Base-by-base conservation (phyloP, 1,140 invertebrate species). In the Drosophila baimaii region DNA sequence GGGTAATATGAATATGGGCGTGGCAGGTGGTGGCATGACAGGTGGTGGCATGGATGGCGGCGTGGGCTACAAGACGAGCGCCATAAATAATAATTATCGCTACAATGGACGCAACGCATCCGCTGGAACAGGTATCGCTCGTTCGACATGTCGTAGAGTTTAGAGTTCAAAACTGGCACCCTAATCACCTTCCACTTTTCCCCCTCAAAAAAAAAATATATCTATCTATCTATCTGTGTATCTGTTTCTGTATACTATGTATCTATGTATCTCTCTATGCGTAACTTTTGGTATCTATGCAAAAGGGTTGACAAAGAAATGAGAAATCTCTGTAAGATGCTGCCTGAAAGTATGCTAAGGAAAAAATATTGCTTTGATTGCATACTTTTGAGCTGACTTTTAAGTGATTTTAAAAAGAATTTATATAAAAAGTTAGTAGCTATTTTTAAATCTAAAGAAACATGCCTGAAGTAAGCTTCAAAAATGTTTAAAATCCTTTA, bases 71-170 rank as follows among this genome's bases (percentile, higher is more conserved):
- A 90, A 85, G 84, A 90, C 88, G 62, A 92, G 86, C 74, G 80
- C 82, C 66, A 85, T 92, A 69, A 92, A 92, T 89, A 92, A 91
- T 76, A 92, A 92, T 91, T 92, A 92, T 73, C 91, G 91, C 76
- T 92, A 90, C 83, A 91, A 91, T 89, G 90, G 90, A 90, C 91
- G 91, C 85, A 91, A 66, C 59, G 83, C 79, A 62, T 70, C 71
- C 66, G 72, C 79, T 65, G 90, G 90, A 82, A 91, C 90, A 91
- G 90, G 90, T 91, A 91, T 86, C 84, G 83, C 83, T 86, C 84
- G 84, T 64, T 72, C 69, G 75, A 79, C 71, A 54, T 86, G 63
- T 89, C 29, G 73, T 77, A 77, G 75, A 77, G 43, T 77, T 39
- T 51, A 61, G 56, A 52, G 43, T 47, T 49, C 58, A 61, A 54